A percentile compares a stretch with the other conserved stretches of the same genome.
These are phyloP conservation scores for Acleris holmiana DNA, from an alignment of 2,888 invertebrate genomes.

Conservation along the genomic window DNA sequence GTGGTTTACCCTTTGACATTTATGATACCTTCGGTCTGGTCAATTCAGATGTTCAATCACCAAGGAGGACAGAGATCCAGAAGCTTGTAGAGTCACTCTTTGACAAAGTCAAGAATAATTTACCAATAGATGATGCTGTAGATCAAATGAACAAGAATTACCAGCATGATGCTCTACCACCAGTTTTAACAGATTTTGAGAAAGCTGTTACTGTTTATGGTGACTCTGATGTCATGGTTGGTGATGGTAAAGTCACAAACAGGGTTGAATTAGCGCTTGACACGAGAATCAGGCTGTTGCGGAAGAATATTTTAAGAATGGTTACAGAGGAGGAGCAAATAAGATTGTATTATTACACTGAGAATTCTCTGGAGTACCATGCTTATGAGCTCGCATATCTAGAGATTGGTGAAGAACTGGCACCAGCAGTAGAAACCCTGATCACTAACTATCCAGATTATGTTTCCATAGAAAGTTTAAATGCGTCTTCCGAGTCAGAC, in stretches of 20 bases:
- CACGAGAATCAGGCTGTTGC: constrained; percentile 85
- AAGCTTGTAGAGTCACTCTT: constrained; percentile 83
- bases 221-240: constrained; percentile 88
- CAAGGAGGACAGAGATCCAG: constrained; percentile 77
- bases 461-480: constrained; percentile 88
- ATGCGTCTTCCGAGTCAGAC: constrained; percentile 85
- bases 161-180: constrained; percentile 95
- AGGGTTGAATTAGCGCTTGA: constrained; percentile 87
- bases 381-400: constrained; percentile 88
- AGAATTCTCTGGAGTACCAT: constrained; percentile 94
- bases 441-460: constrained; percentile 91
- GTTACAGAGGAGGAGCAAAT: constrained; percentile 86
- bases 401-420: constrained; percentile 88
- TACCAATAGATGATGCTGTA: constrained; percentile 90
- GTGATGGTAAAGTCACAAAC: constrained; percentile 85
- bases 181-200: constrained; percentile 88
- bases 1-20: constrained; percentile 92
- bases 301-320: constrained; percentile 84
- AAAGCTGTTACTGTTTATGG: constrained; percentile 88
- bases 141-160: constrained; percentile 94
- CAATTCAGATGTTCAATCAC: constrained; percentile 80
- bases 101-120: constrained; percentile 82
- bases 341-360: constrained; percentile 91
- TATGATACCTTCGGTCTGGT: constrained; percentile 90
- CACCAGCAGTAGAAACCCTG: constrained; percentile 88